Evolutionary conservation across 2,888 invertebrate genomes (phyloP), one percentile per base, ranked within the genome.

Genomic region (Aelia acuminata): DNA sequence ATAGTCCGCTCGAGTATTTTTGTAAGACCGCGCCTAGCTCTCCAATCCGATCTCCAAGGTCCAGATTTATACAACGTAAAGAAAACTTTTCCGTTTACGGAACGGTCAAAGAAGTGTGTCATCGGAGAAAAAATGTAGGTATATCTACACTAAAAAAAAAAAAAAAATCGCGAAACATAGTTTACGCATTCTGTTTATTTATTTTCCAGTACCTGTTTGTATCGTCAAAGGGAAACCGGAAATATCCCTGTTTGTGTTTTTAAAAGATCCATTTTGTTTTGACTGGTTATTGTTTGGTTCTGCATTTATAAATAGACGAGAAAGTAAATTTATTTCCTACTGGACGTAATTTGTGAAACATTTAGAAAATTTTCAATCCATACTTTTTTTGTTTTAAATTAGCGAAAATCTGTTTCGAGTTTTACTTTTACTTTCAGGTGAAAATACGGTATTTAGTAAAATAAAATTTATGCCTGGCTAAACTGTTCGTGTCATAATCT

Each of bases 1-100:
- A 80, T 80, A 80, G 80, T 80, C 80, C 0, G 80, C 43, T 11
- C 43, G 43, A 13, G 80, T 80, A 80, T 80, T 80, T 80, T 80
- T n/a, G 43, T 43, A 80, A n/a, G 43, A 80, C 80, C 80, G 43
- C 63, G 35, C 63, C 63, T 35, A 70, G 35, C 18, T 26, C 57
- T 1, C 22, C 75, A 2, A 35, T 11, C 43, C 31, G 63, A 70
- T 70, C 7, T 57, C 26, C 13, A 26, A 26, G 11, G 26, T 57
- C 39, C 80, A 80, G 80, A 80, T 80, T 80, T 80, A 43, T 43
- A 39, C 20, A 43, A 43, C 43, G 15, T 20, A 43, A 2, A 26
- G 22, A 57, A 35, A 26, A 15, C 31, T 31, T 70, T 22, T 5
- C 18, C 20, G 57, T 57, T 26, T 57, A 57, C 11, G 4, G 26